Evolutionary conservation across 2,888 invertebrate genomes (phyloP), one percentile per base, ranked within the genome.

Genomic region (Caenorhabditis sp.): DNA sequence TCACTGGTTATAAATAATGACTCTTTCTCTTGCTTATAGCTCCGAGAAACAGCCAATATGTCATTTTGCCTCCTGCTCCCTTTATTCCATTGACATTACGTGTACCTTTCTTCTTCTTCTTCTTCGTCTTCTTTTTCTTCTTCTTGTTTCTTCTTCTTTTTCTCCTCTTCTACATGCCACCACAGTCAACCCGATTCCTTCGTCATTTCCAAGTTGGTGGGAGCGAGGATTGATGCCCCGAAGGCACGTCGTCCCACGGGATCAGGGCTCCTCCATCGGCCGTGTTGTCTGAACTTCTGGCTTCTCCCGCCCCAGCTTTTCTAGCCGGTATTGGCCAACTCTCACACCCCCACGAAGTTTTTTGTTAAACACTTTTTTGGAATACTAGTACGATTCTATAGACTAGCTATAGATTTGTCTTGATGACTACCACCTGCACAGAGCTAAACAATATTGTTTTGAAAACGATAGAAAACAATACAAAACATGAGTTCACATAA

Each of bases 211-310:
- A 65, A 65, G 55, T 65, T 46, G 65, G 55, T 37, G 68, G 58
- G 68, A 59, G 35, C 50, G 39, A 68, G 52, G 59, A 68, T 68
- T 68, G 68, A 68, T 68, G 68, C 68, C 68, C 68, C 58, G 58
- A 48, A 68, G 68, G 68, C 68, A 68, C 68, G 50, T 52, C 59
- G 68, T 68, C 68, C 68, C 68, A 68, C 68, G 68, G 68, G 68
- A 68, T 68, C 50, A 68, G 50, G 39, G 13, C 30, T 27, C 52
- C 53, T 24, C 22, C 43, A 30, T 35, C 9, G 4, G 11, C 35
- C 35, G 41, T 68, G 68, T 68, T 68, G 68, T 68, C 68, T 68
- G 68, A 68, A 68, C 68, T 59, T 68, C 58, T 48, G 46, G 11
- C 9, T 56, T 55, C 35, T 35, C 46, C 41, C 30, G 43, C 39